Evolutionary conservation across 1,140 invertebrate species (phyloP), one percentile per base, ranked within the genome.

Genomic region (Schlechtendalia chinensis): DNA sequence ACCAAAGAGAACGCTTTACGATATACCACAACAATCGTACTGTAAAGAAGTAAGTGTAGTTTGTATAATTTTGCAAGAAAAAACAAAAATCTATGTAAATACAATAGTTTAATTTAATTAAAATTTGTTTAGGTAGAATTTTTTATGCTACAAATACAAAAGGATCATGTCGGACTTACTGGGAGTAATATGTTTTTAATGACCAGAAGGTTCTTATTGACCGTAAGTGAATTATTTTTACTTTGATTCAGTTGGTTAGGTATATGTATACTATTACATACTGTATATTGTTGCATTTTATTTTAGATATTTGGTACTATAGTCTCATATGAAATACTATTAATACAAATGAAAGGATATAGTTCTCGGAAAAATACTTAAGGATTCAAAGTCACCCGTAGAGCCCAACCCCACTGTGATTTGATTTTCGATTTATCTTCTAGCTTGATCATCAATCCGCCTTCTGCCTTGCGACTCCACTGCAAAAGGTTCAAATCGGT

Each of bases 101-200:
- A 69, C 10, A 8, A 27, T 39, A 39, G 32, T 39, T 69, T 16
- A 65, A 65, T 29, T 63, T 16, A 22, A 17, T 22, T 47, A 5
- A 58, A 45, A 32, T 39, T 50, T 77, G 53, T 56, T 50, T 69
- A 82, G 82, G 79, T 72, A 6, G 82, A 82, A 29, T 81, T 82
- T 63, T 80, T 82, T 53, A 74, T 81, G 14, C 29, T 81, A 19
- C 82, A 82, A 81, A 63, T 82, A 19, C 69, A 72, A 69, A 81
- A 74, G 29, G 65, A 69, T 61, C 47, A 82, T 39, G 19, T 81
- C 2, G 63, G 67, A n/a, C 61, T 82, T 11, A 80, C 75, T 6
- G 82, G 82, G 19, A 82, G 82, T 61, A 81, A 82, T 29, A 74
- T 82, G 79, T 82, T 82, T 81, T 82, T 81, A 50, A 82, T 82